These are phyloP conservation scores for Drosophila robusta DNA, from an alignment of 2,888 invertebrate species.

Conservation along the genomic window DNA sequence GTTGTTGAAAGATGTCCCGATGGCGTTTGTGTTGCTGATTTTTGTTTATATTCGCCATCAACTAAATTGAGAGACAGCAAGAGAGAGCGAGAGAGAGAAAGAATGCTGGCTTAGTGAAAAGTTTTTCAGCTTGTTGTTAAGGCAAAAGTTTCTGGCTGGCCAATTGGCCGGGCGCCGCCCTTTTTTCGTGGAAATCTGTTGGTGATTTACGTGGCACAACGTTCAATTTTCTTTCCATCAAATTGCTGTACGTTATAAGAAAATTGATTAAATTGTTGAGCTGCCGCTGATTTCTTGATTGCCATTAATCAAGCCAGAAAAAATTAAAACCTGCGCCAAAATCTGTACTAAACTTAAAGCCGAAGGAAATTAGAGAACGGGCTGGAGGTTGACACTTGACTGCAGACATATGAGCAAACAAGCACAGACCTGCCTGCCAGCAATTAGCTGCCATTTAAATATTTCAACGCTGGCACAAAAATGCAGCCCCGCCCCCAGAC, in stretches of 20 bases:
- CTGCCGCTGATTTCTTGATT: constrained; percentile 67
- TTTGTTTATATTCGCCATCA: constrained; percentile 90
- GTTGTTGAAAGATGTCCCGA: constrained; percentile 86
- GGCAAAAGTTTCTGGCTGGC: constrained; percentile 61
- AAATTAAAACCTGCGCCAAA: constrained; percentile 50
- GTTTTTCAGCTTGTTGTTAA: constrained; percentile 58
- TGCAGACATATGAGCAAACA: constrained; percentile 74
- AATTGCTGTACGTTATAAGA: constrained; percentile 73
- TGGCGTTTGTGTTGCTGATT: constrained; percentile 89
- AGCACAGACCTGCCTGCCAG: constrained; percentile 52
- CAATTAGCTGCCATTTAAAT: constrained; percentile 81
- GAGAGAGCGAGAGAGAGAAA: constrained; percentile 3
- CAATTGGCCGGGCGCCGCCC: constrained; percentile 15
- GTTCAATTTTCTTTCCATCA: constrained; percentile 66
- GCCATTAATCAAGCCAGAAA: constrained; percentile 71
- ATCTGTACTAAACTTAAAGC: constrained; percentile 36
- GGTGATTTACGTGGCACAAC: constrained; percentile 62
- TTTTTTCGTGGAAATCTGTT: constrained; percentile 49
- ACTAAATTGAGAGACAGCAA: constrained; percentile 60
- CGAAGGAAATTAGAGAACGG: not conserved
- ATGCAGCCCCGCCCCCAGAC: constrained; percentile 35
- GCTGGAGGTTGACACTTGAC: constrained; percentile 33
- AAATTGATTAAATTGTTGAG: constrained; percentile 81
- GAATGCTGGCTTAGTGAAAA: constrained; percentile 65
- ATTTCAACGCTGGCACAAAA: constrained; percentile 71